Conservation (phyloP, 2,113 vertebrate genomes). For the Hemiscyllium ocellatum region DNA sequence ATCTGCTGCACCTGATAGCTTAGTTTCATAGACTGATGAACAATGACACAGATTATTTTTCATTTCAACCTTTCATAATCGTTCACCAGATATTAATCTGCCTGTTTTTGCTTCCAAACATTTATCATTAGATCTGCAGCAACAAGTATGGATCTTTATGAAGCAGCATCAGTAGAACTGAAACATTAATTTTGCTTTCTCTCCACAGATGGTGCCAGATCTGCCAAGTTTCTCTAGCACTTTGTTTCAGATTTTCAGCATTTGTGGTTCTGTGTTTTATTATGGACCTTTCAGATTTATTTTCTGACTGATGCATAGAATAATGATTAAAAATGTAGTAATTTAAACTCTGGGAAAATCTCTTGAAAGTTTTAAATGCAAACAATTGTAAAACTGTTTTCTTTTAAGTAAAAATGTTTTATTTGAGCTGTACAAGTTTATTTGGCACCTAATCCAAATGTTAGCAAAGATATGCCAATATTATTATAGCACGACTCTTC, state of each 20-base stretch:
- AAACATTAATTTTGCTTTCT: too few species aligned
- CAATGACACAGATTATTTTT: too few species aligned
- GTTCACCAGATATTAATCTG: too few species aligned
- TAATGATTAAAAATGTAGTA: not conserved
- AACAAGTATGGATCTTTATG: not conserved
- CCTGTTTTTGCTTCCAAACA: too few species aligned
- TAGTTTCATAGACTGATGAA: too few species aligned
- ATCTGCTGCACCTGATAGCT: too few species aligned
- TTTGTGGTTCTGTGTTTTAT: too few species aligned
- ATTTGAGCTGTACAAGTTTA: not conserved
- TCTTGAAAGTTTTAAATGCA: not conserved
- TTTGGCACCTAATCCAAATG: not conserved
- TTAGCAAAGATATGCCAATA: not conserved
- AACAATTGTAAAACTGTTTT: not conserved
- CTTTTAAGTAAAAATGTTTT: not conserved
- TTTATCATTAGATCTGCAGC: not conserved
- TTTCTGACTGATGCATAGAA: not conserved
- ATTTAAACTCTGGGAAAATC: not conserved
- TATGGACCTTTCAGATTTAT: not conserved
- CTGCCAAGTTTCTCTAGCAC: too few species aligned
- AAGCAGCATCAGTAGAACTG: too few species aligned
- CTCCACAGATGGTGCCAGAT: too few species aligned
- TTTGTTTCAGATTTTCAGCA: too few species aligned
- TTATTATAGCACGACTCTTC: not conserved
- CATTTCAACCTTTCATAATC: too few species aligned